Evolutionary conservation across 1,140 invertebrate genomes (phyloP), one percentile per base, ranked within the genome.

Genomic region (Radopholus similis): DNA sequence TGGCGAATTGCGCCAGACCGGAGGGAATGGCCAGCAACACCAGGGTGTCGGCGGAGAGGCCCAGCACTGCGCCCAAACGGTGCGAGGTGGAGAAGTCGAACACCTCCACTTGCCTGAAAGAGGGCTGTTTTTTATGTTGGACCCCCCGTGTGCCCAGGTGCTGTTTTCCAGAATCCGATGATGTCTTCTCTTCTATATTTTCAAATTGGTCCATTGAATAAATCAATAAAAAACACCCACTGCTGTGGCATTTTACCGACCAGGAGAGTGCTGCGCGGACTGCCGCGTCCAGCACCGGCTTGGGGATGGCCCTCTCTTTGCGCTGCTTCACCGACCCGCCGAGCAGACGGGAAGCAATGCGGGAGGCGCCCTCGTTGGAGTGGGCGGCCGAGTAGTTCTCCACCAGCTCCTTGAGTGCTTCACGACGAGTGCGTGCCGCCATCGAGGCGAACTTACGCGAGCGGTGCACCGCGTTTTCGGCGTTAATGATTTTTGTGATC

Each of bases 381-480:
- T 82, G 81, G 23, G 81, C 69, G 26, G 71, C 59, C 11, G 81
- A 76, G 84, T 91, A 90, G 84, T 94, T 95, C 38, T 88, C 88
- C 4, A 92, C 89, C 57, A 97, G 86, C 72, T 88, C 88, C 75
- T 95, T 96, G 64, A 97, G 85, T 84, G 95, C 95, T 85, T 96
- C 94, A 82, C 95, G 91, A 77, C 93, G 86, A 18, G 95, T 97
- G 78, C 95, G 87, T 8, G 91, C 92, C 3, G 94, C 93, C 93
- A 97, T 96, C 4, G 91, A 93, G 53, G 90, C 90, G 85, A 97
- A 97, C 85, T 97, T 97, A 78, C 95, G 91, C 9, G 92, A 94
- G 68, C 62, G 34, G 49, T 69, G 67, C 11, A 92, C 93, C 15
- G 93, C 93, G 86, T 96, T 96, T 85, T 97, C 94, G 23, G 91